Evolutionary conservation across 2,113 vertebrate genomes (phyloP).

Genomic region (Macquaria australasica): DNA sequence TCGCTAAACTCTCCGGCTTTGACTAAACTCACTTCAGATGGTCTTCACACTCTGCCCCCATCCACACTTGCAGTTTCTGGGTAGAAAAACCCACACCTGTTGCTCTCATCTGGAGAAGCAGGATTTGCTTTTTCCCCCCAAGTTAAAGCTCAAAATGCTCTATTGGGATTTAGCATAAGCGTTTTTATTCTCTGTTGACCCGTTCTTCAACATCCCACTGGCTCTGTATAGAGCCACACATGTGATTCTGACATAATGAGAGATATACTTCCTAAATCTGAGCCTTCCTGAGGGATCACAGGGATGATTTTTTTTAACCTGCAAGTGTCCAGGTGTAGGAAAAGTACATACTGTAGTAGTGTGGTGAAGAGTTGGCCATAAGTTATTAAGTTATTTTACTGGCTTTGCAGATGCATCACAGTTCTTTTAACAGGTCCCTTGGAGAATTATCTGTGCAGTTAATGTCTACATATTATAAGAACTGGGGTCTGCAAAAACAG

Average conservation of each 20-base stretch:
- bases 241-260: slow-evolving; percentile 23
- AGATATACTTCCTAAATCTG: slow-evolving; percentile 29
- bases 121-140: neutral
- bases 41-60: slow-evolving; percentile 33
- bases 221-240: slow-evolving; percentile 33
- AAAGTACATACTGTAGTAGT: slow-evolving; percentile 1
- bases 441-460: slow-evolving; percentile 23
- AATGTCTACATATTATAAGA: slow-evolving; percentile 22
- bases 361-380: neutral
- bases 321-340: slow-evolving; percentile 12
- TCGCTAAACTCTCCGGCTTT: slow-evolving; percentile 44
- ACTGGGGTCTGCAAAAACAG: neutral
- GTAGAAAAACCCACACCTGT: slow-evolving; percentile 31
- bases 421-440: slow-evolving; percentile 22
- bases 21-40: slow-evolving; percentile 69
- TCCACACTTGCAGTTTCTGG: neutral
- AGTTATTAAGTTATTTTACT: slow-evolving; percentile 37
- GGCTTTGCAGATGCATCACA: slow-evolving; percentile 12
- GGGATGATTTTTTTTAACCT: slow-evolving; percentile 1
- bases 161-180: slow-evolving; percentile 5
- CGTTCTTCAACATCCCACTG: slow-evolving; percentile 6
- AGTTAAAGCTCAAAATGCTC: neutral
- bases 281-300: slow-evolving; percentile 17
- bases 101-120: slow-evolving; percentile 26
- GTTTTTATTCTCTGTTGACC: slow-evolving; percentile 11